These are phyloP conservation scores for Alloscopus bannaensis DNA, from an alignment of 2,888 invertebrate genomes.

Conservation along the genomic window DNA sequence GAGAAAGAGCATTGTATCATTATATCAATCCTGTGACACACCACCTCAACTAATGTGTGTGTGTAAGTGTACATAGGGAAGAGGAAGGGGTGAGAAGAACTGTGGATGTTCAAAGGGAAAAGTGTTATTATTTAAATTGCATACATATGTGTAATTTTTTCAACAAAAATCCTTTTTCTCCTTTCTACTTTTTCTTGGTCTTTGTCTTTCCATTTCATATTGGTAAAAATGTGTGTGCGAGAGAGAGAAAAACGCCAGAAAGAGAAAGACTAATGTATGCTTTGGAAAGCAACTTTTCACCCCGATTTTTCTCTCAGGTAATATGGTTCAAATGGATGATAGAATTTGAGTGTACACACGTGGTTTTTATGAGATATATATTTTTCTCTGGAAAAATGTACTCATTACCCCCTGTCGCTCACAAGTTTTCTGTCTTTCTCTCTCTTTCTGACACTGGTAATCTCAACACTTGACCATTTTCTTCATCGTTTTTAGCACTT, in stretches of 20 bases:
- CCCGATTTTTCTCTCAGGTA: conserved; percentile 11
- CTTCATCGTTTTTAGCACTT: no score
- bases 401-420: not conserved
- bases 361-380: conserved; percentile 58
- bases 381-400: not conserved
- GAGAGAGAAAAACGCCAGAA: conserved; percentile 49
- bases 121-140: conserved; percentile 64
- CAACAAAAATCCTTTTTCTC: not conserved
- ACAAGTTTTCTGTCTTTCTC: conserved; percentile 3
- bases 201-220: no score
- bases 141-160: conserved; percentile 58
- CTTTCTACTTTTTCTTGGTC: not conserved
- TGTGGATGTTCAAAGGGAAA: conserved; percentile 13
- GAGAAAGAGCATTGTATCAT: no score
- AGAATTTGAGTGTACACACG: conserved; percentile 50
- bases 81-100: not conserved
- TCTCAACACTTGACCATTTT: no score
- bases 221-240: no score
- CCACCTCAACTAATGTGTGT: no score
- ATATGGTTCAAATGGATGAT: conserved; percentile 31
- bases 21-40: conserved; percentile 22
- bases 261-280: no score
- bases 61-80: conserved; percentile 17
- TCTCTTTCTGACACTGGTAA: no score
- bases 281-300: no score